Conservation (phyloP, 2,113 vertebrate genomes). For the Hirundichthys speculiger region DNA sequence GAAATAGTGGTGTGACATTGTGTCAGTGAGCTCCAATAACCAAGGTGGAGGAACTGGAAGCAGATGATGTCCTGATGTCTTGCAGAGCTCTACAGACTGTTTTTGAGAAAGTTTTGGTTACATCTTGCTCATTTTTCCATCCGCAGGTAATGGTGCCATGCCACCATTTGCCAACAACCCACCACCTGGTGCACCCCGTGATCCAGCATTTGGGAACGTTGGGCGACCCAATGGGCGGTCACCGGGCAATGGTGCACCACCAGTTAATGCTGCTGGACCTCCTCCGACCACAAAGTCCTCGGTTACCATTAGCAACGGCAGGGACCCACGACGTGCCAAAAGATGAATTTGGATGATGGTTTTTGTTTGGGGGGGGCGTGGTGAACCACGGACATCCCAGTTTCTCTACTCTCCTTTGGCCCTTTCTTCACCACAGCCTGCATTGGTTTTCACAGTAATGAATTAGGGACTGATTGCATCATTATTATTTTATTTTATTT, state of each 20-base stretch:
- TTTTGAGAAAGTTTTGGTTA: too few species aligned
- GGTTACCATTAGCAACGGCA: conserved; percentile 90
- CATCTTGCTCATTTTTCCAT: neutral
- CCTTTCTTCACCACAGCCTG: conserved; percentile 10
- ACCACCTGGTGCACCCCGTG: conserved; percentile 72
- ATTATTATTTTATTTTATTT: too few species aligned
- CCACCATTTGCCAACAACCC: conserved; percentile 79
- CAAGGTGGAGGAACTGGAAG: too few species aligned
- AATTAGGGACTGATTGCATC: conserved; percentile 18
- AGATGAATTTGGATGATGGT: conserved; percentile 73
- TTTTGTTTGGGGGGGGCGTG: neutral
- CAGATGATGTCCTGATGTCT: too few species aligned
- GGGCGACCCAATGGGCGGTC: conserved; percentile 89
- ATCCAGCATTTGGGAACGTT: conserved; percentile 76
- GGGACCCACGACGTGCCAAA: conserved; percentile 93
- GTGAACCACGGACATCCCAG: neutral
- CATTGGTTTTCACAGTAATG: conserved; percentile 11
- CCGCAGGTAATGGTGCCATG: conserved; percentile 88
- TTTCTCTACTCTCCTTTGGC: neutral
- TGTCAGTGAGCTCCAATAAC: too few species aligned
- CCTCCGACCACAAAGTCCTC: conserved; percentile 78
- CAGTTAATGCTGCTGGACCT: conserved; percentile 65
- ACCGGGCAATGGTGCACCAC: conserved; percentile 79
- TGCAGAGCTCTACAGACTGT: too few species aligned
- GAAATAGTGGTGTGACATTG: too few species aligned